Conservation (phyloP, 2,797 vertebrate species). For the Garrulus glandarius region DNA sequence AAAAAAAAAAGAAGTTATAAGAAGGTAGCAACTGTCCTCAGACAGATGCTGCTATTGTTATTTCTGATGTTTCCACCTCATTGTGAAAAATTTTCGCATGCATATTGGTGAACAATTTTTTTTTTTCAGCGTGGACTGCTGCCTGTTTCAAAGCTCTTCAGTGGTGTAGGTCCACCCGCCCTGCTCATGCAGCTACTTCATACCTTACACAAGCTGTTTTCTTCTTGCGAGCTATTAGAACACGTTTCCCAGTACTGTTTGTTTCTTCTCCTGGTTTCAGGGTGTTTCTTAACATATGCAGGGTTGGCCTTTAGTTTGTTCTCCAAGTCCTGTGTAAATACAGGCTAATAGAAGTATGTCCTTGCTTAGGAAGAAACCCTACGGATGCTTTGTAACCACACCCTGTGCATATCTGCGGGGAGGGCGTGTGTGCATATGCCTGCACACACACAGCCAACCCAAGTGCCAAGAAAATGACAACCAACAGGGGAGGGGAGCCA, state of each 20-base stretch:
- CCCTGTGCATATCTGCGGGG: neutral
- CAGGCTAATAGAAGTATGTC: neutral
- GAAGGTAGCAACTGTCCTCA: conserved; percentile 65
- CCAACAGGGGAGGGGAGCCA: neutral
- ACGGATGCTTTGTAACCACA: neutral
- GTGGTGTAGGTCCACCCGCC: neutral
- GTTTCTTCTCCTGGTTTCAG: neutral
- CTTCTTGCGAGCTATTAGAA: neutral
- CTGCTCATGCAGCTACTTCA: neutral
- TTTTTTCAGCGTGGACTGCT: neutral
- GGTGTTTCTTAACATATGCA: neutral
- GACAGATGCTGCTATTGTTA: conserved; percentile 46
- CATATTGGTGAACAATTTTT: neutral
- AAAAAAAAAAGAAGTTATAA: neutral
- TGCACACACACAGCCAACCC: neutral
- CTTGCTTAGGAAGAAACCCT: neutral
- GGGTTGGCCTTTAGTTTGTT: neutral
- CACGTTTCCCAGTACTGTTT: neutral
- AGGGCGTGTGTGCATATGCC: neutral
- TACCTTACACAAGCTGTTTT: neutral
- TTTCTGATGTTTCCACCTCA: conserved; percentile 43
- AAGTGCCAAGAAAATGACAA: neutral
- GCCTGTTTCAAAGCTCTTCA: neutral
- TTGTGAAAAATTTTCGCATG: neutral
- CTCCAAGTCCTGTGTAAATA: neutral